Conservation (phyloP, 2,888 invertebrate genomes). For the Polietes domitor region DNA sequence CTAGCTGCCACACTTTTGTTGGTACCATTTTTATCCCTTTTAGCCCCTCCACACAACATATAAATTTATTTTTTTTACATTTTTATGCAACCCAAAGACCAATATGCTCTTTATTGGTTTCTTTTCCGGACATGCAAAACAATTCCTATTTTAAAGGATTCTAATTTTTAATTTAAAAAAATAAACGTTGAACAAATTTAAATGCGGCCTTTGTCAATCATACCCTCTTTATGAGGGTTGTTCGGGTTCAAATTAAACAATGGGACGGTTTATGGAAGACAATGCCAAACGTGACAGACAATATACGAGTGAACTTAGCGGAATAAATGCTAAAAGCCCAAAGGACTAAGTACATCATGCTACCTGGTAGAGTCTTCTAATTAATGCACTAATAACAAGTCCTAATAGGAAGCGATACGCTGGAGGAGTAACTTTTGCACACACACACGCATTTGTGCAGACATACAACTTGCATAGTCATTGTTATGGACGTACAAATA, state of each 20-base stretch:
- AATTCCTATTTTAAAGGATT: no score
- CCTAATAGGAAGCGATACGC: constrained; percentile 6
- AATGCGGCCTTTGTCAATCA: no score
- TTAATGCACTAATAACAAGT: no score
- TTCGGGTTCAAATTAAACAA: constrained; percentile 12
- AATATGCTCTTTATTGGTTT: no score
- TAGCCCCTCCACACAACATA: no score
- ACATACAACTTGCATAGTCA: background rate
- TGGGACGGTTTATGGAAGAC: background rate
- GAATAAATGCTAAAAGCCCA: background rate
- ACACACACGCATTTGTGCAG: background rate
- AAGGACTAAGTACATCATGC: background rate
- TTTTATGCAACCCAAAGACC: no score
- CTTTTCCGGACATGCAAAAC: no score
- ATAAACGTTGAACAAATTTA: background rate
- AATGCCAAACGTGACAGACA: background rate
- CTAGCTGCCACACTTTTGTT: no score
- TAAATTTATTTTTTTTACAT: no score
- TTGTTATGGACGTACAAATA: background rate
- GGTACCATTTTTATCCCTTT: no score
- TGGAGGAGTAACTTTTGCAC: background rate
- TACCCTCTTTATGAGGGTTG: background rate
- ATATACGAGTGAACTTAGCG: background rate
- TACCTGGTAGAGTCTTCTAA: constrained; percentile 15
- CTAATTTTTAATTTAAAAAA: no score